These are phyloP conservation scores for Nyctalus aviator DNA, from an alignment of 2,797 vertebrate genomes.

Conservation along the genomic window DNA sequence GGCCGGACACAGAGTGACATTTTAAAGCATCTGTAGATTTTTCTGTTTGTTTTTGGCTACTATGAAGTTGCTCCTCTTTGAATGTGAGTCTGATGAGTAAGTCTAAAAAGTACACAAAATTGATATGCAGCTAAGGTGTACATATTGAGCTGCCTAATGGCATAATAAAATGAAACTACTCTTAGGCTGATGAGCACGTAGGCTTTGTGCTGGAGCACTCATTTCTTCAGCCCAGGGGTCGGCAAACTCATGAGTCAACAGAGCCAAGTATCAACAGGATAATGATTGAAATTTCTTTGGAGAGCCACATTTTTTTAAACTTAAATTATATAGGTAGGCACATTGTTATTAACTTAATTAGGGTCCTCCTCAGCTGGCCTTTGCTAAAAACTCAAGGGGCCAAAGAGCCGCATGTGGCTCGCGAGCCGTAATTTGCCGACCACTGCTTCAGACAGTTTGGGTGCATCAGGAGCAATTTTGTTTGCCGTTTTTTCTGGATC, in stretches of 20 bases:
- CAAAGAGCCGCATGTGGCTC: too few relatives aligned
- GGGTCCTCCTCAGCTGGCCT: too few relatives aligned
- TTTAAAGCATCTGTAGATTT: conserved; percentile 25
- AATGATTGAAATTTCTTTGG: too few relatives aligned
- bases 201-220: not conserved
- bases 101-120: conserved; percentile 1
- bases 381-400: too few relatives aligned
- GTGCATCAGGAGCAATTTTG: conserved; percentile 11
- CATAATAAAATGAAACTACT: conserved; percentile 52
- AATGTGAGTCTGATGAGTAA: conserved; percentile 34
- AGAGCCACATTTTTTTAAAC: too few relatives aligned
- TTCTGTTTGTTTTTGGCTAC: conserved; percentile 16
- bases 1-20: not conserved
- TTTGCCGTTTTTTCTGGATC: not conserved
- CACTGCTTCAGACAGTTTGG: not conserved
- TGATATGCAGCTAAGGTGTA: conserved; percentile 41
- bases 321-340: too few relatives aligned
- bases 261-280: too few relatives aligned
- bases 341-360: too few relatives aligned
- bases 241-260: too few relatives aligned
- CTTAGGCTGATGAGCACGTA: not conserved
- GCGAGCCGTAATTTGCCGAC: too few relatives aligned
- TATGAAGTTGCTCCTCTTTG: conserved; percentile 14
- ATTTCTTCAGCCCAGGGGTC: not conserved
- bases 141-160: not conserved